A percentile compares a stretch with the other conserved stretches of the same genome.
Evolutionary conservation across 1,140 invertebrate species (phyloP).

Genomic region (Conus betulinus): DNA sequence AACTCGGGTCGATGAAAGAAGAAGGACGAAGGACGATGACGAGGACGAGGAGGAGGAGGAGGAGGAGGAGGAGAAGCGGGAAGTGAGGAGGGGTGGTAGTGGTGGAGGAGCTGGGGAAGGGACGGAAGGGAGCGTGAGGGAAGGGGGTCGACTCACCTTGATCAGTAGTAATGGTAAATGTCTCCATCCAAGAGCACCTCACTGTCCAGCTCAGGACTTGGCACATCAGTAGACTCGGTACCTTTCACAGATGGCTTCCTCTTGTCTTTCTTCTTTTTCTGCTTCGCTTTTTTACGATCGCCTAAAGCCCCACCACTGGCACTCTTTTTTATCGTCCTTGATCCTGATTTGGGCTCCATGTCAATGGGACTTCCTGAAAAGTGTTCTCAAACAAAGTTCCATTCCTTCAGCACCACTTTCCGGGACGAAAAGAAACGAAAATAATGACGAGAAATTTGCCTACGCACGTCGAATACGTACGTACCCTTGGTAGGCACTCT

Average conservation of each 20-base stretch:
- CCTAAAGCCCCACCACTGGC: constrained; percentile 21
- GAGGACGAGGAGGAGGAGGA: background rate
- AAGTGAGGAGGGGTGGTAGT: no score
- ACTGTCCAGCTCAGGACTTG: constrained; percentile 31
- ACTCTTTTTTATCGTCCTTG: constrained; percentile 36
- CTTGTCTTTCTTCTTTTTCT: constrained; percentile 56
- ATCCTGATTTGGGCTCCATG: constrained; percentile 24
- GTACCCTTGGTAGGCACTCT: background rate
- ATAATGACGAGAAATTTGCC: background rate
- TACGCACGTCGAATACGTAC: background rate
- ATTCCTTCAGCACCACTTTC: constrained; percentile 3
- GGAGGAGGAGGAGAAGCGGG: no score
- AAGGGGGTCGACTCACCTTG: background rate
- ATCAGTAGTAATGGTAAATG: background rate
- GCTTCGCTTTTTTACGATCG: constrained; percentile 35
- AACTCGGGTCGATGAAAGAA: no score
- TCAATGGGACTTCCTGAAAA: background rate
- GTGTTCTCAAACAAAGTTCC: background rate
- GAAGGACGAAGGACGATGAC: background rate
- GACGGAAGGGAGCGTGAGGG: no score
- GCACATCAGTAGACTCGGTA: constrained; percentile 37
- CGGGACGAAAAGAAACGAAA: background rate
- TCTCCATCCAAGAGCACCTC: constrained; percentile 18
- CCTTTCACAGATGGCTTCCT: constrained; percentile 40
- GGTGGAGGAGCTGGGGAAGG: no score